phyloP scores from a whole-genome alignment of 1,140 invertebrate genomes.

The Liolophura sinensis region DNA sequence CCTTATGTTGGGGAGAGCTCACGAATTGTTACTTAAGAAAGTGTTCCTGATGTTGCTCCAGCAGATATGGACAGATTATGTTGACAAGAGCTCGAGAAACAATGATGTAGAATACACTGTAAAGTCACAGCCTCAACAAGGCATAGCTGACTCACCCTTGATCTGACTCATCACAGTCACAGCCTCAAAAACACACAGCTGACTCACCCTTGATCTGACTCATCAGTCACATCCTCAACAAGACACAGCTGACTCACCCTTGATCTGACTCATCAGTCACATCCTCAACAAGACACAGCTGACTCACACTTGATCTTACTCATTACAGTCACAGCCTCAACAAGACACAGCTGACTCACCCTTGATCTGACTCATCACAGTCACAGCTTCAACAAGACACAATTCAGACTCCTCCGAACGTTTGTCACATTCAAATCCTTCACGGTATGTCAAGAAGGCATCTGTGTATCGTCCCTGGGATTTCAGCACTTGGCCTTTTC shows the following conservation, averaged over 20 bases:
- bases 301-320: background rate
- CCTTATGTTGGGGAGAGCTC: too few relatives aligned
- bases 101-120: background rate
- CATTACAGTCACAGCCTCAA: background rate
- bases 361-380: slow-evolving; percentile 6
- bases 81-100: too few relatives aligned
- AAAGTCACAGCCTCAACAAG: background rate
- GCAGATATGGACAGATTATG: too few relatives aligned
- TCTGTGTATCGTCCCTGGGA: slow-evolving; percentile 1
- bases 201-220: slow-evolving; percentile 12
- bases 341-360: slow-evolving; percentile 7
- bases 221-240: background rate
- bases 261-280: background rate
- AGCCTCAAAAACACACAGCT: background rate
- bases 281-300: background rate
- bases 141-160: background rate
- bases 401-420: background rate
- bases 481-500: slow-evolving; percentile 14
- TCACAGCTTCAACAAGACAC: slow-evolving; percentile 8
- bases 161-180: background rate
- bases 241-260: background rate
- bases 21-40: too few relatives aligned
- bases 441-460: slow-evolving; percentile 12
- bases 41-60: too few relatives aligned
- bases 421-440: slow-evolving; percentile 8